phyloP scores from a whole-genome alignment of 2,888 invertebrate genomes.

The Cylloceria caligata region DNA sequence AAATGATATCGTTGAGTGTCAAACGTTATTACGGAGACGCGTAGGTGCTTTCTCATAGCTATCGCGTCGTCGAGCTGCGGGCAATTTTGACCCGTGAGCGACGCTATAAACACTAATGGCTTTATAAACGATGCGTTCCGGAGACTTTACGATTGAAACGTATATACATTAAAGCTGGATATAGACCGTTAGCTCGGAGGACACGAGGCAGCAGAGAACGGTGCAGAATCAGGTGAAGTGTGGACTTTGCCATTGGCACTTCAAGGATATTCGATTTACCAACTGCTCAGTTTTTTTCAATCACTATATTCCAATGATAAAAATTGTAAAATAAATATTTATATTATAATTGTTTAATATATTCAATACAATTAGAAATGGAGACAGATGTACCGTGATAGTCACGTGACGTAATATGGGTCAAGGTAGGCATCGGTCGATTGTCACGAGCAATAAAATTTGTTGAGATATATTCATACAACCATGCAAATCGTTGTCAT shows the following conservation, averaged over 20 bases:
- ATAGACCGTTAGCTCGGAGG: not conserved
- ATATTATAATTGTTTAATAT: too few species aligned
- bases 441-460: not conserved
- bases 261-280: not conserved
- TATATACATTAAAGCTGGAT: conserved; percentile 9
- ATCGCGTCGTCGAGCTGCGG: conserved; percentile 9
- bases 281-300: too few species aligned
- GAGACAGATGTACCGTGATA: too few species aligned
- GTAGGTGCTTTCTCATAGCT: conserved; percentile 2
- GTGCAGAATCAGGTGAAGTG: not conserved
- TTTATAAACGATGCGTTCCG: conserved; percentile 66
- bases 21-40: conserved; percentile 49
- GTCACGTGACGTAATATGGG: too few species aligned
- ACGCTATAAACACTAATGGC: conserved; percentile 64
- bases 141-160: conserved; percentile 61
- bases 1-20: conserved; percentile 60
- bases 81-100: conserved; percentile 23
- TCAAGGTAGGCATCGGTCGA: too few species aligned
- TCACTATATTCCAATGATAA: too few species aligned
- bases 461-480: not conserved
- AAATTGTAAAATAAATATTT: too few species aligned
- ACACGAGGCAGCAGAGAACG: not conserved
- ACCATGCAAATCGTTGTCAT: not conserved
- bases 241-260: not conserved
- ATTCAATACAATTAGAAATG: too few species aligned